Conservation (phyloP, 1,140 invertebrate species). For the Yoshiicerus persimilis region DNA sequence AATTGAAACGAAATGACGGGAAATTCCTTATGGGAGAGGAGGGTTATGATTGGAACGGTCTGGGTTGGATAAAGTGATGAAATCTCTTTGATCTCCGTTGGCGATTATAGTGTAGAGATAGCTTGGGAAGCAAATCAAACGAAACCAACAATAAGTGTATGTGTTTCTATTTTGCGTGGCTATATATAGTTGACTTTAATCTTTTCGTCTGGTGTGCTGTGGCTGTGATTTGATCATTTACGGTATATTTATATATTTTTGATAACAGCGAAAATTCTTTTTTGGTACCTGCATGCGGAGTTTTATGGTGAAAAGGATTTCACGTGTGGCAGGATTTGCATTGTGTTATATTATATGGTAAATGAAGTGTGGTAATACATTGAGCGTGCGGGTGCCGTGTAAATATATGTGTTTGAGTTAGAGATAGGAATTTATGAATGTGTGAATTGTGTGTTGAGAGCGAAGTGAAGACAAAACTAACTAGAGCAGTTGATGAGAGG, state of each 20-base stretch:
- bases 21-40: not conserved
- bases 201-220: too few species aligned
- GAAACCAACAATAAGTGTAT: not conserved
- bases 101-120: not conserved
- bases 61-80: not conserved
- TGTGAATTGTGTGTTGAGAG: not conserved
- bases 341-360: not conserved
- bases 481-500: not conserved
- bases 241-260: too few species aligned
- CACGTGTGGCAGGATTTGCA: too few species aligned
- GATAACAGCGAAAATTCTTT: too few species aligned
- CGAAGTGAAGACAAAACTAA: not conserved
- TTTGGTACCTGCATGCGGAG: too few species aligned
- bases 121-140: not conserved
- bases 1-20: not conserved
- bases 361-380: not conserved
- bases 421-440: not conserved
- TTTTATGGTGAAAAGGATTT: too few species aligned
- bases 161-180: not conserved
- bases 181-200: too few species aligned
- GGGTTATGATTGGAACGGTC: not conserved
- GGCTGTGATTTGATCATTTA: too few species aligned
- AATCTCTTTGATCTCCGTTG: not conserved
- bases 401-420: not conserved
- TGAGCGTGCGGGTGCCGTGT: not conserved